Conservation (phyloP, 2,113 vertebrate species). For the Festucalex cinctus region DNA sequence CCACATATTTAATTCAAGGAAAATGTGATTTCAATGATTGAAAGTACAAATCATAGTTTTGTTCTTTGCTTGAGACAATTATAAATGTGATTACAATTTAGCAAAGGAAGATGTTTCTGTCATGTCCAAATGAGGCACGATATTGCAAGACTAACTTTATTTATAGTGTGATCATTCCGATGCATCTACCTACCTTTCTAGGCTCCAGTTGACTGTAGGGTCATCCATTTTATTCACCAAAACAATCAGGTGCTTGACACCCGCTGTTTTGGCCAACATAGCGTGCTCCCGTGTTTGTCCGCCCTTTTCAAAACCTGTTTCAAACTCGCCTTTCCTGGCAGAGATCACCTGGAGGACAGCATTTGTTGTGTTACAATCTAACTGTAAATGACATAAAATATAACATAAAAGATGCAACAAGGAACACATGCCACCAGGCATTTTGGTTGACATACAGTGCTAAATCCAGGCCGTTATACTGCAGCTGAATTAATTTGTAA, state of each 20-base stretch:
- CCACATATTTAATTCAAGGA: neutral
- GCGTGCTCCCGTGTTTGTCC: constrained; percentile 97
- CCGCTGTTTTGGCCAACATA: constrained; percentile 98
- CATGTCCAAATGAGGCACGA: neutral
- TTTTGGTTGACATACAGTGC: neutral
- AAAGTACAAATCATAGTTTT: too few species aligned
- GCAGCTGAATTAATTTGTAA: too few species aligned
- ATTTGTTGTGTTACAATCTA: neutral
- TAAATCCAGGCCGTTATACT: too few species aligned
- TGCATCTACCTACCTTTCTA: constrained; percentile 79
- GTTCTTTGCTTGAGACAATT: too few species aligned
- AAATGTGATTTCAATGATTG: neutral
- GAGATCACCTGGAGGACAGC: constrained; percentile 87
- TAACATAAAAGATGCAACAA: neutral
- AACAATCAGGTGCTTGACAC: constrained; percentile 97
- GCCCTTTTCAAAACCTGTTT: constrained; percentile 99
- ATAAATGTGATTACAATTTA: too few species aligned
- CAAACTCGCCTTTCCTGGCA: constrained; percentile 97
- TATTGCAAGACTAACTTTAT: neutral
- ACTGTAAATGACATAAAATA: neutral
- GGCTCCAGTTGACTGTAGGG: constrained; percentile 97
- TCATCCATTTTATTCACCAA: constrained; percentile 99
- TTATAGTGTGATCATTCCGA: neutral
- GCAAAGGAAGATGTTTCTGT: neutral
- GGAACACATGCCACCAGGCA: neutral